phyloP scores from a whole-genome alignment of 2,113 vertebrate species.

The Falco punctatus region DNA sequence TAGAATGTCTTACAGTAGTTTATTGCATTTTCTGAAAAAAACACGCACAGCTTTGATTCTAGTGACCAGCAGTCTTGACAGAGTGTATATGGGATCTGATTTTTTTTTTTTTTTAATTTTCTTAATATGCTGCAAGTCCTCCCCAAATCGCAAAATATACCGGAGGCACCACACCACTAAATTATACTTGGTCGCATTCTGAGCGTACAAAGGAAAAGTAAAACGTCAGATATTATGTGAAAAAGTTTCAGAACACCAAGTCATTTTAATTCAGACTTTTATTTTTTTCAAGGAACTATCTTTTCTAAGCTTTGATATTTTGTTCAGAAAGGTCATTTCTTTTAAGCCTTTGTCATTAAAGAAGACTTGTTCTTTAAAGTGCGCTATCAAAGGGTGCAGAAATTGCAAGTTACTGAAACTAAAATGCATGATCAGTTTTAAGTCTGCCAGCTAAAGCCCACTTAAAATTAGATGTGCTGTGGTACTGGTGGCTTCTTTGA shows the following conservation, averaged over 20 bases:
- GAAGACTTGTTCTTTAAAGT: slow-evolving; percentile 79
- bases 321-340: slow-evolving; percentile 79
- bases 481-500: slow-evolving; percentile 70
- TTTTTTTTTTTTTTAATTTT: background rate
- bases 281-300: slow-evolving; percentile 67
- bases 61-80: background rate
- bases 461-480: slow-evolving; percentile 74
- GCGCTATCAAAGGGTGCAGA: slow-evolving; percentile 77
- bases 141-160: slow-evolving; percentile 10
- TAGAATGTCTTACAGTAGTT: background rate
- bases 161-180: slow-evolving; percentile 19
- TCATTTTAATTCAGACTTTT: slow-evolving; percentile 75
- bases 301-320: slow-evolving; percentile 78
- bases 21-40: background rate
- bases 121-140: slow-evolving; percentile 1
- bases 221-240: slow-evolving; percentile 69
- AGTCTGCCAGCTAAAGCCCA: slow-evolving; percentile 71
- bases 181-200: slow-evolving; percentile 3
- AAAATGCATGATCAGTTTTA: slow-evolving; percentile 77
- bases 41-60: background rate
- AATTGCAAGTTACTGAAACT: slow-evolving; percentile 81
- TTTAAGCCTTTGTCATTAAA: slow-evolving; percentile 82
- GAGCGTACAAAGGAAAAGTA: slow-evolving; percentile 56
- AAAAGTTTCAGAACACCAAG: slow-evolving; percentile 79
- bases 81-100: background rate